Evolutionary conservation across 2,797 vertebrate genomes (phyloP).

Genomic region (Poeciliopsis paucimaculata): DNA sequence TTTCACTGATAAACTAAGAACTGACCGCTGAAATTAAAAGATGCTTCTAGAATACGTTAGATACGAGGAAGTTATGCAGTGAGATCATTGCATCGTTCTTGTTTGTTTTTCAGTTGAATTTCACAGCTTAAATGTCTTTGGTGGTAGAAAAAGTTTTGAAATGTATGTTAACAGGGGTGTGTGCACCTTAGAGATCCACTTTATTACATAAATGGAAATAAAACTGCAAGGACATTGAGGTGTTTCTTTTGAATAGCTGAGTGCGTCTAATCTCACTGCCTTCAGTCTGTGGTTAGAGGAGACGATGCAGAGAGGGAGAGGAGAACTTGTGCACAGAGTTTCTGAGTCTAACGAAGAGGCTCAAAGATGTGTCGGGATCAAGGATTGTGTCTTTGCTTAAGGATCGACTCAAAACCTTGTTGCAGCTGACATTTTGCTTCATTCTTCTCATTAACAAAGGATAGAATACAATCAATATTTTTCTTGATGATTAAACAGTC

Average conservation of each 20-base stretch:
- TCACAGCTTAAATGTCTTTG: background rate
- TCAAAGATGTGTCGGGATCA: slow-evolving; percentile 42
- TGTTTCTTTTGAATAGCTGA: slow-evolving; percentile 18
- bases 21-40: background rate
- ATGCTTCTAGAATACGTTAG: background rate
- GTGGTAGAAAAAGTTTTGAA: background rate
- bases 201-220: slow-evolving; percentile 18
- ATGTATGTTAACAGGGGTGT: background rate
- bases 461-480: slow-evolving; percentile 67
- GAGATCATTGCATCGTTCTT: background rate
- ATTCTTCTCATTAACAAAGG: slow-evolving; percentile 69
- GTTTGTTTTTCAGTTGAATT: background rate
- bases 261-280: slow-evolving; percentile 54
- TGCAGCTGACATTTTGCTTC: slow-evolving; percentile 57
- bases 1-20: background rate
- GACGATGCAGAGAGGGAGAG: slow-evolving; percentile 41
- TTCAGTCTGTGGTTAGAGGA: slow-evolving; percentile 55
- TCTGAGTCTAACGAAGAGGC: slow-evolving; percentile 43
- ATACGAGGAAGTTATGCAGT: background rate
- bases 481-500: slow-evolving; percentile 49
- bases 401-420: slow-evolving; percentile 56
- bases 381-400: slow-evolving; percentile 57
- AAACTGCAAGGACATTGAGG: slow-evolving; percentile 12
- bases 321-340: slow-evolving; percentile 76
- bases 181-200: background rate